A percentile compares a stretch with the other conserved stretches of the same genome.
phyloP scores from a whole-genome alignment of 2,113 vertebrate species.

The Athene noctua region DNA sequence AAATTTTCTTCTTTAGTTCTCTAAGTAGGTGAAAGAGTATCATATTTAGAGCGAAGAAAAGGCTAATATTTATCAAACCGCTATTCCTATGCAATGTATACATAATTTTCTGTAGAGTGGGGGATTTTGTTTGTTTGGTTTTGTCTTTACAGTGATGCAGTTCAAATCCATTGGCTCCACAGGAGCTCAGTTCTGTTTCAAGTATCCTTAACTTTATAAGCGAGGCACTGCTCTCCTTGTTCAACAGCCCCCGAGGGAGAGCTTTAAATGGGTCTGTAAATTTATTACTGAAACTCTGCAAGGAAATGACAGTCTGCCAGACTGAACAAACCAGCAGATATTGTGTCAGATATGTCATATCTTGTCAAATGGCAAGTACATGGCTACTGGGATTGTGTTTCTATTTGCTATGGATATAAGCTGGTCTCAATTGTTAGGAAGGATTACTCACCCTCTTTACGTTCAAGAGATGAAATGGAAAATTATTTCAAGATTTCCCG shows the following conservation, averaged over 20 bases:
- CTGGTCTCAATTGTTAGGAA: neutral
- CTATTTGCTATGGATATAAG: slow-evolving; percentile 7
- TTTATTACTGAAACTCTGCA: slow-evolving; percentile 21
- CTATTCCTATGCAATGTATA: neutral
- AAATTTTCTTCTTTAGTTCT: neutral
- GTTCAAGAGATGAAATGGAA: neutral
- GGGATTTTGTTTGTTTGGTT: neutral
- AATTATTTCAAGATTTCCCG: neutral
- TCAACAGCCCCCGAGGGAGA: slow-evolving; percentile 5
- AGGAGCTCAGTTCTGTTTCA: slow-evolving; percentile 32
- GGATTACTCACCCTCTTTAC: neutral
- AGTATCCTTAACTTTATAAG: slow-evolving; percentile 11
- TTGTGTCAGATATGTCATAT: slow-evolving; percentile 16
- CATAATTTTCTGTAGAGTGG: rapidly evolving
- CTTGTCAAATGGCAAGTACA: slow-evolving; percentile 6
- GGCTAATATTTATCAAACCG: neutral
- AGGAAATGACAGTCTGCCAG: slow-evolving; percentile 55
- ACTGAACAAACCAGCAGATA: neutral
- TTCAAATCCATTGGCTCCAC: neutral
- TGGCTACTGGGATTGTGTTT: slow-evolving; percentile 14
- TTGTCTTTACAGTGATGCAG: neutral
- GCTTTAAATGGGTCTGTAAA: neutral
- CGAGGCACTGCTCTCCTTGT: neutral
- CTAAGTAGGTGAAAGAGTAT: neutral
- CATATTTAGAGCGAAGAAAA: neutral